Base-by-base conservation (phyloP, 92 coral and sea anemone genomes). In the Desmophyllum pertusum region DNA sequence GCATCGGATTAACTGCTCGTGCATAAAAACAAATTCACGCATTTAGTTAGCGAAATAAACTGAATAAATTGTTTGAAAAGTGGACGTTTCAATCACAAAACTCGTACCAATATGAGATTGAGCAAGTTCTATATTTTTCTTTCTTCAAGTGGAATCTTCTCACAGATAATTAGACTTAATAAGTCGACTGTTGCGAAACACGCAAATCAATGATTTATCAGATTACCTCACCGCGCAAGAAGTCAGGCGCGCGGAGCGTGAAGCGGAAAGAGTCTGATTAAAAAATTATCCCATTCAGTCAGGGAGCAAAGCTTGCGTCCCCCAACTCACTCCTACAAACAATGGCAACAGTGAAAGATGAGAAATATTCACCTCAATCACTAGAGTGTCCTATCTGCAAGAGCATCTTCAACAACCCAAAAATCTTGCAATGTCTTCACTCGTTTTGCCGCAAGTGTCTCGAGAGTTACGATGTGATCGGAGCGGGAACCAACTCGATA, bases 291-390 rank as follows among this genome's bases (percentile, higher is more conserved):
- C 75, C 81, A 89, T 93, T 85, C 86, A 72, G 39, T 75, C 83
- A 53, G 53, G 84, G 84, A 76, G 84, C 77, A 76, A 70, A 70
- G 77, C 76, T 59, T 43, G 55, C 70, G 82, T 25, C 41, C 27
- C 51, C 46, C 39, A 48, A 81, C 29, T 31, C 85, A 45, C 21
- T 38, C 63, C 45, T 37, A 52, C 83, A 67, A 51, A 88, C 77
- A 83, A 94, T 94, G 98, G 98, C 98, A 31, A 91, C 95, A 42
- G 98, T 85, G 36, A 83, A 84, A 78, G 98, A 94, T 46, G 98
- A 94, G 66, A 86, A 84, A 84, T 94, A 94, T 82, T 94, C 98
- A 17, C 98, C 98, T 6, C 98, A 94, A 69, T 89, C 93, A 43
- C 84, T 94, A 65, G 91, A 94, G 75, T 94, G 98, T 81, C 98